These are phyloP conservation scores for Eolophus roseicapilla DNA, from an alignment of 2,113 vertebrate species.

Conservation along the genomic window DNA sequence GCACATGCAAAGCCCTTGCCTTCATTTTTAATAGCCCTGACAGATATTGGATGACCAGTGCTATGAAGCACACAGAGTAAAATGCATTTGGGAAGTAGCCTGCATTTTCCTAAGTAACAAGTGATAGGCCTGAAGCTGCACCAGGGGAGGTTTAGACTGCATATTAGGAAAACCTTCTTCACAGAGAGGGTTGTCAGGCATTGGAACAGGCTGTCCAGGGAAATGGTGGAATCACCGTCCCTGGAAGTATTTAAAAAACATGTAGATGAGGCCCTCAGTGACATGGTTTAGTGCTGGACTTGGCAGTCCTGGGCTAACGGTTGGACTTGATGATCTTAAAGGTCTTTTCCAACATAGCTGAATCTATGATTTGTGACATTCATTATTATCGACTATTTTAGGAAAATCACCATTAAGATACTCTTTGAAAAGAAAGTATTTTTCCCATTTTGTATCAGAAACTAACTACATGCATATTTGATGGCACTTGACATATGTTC, in stretches of 20 bases:
- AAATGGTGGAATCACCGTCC: not conserved
- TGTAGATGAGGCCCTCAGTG: not conserved
- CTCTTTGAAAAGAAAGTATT: not conserved
- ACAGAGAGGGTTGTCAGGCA: not conserved
- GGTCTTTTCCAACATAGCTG: not conserved
- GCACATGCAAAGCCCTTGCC: not conserved
- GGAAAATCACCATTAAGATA: not conserved
- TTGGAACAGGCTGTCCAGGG: not conserved
- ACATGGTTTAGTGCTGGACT: not conserved
- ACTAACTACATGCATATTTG: not conserved
- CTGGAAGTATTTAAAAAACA: not conserved
- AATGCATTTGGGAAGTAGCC: not conserved
- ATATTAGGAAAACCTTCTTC: not conserved
- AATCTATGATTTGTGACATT: not conserved
- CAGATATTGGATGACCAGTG: not conserved
- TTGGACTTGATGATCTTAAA: not conserved
- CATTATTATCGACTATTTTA: not conserved
- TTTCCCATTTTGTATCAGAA: not conserved
- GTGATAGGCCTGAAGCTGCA: not conserved
- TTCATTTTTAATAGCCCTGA: not conserved
- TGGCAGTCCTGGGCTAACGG: not conserved
- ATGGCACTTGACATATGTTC: not conserved
- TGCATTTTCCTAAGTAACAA: not conserved
- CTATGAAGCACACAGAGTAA: not conserved
- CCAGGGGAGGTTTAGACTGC: not conserved